phyloP scores from a whole-genome alignment of 2,888 invertebrate species.

The Parnassius smintheus region DNA sequence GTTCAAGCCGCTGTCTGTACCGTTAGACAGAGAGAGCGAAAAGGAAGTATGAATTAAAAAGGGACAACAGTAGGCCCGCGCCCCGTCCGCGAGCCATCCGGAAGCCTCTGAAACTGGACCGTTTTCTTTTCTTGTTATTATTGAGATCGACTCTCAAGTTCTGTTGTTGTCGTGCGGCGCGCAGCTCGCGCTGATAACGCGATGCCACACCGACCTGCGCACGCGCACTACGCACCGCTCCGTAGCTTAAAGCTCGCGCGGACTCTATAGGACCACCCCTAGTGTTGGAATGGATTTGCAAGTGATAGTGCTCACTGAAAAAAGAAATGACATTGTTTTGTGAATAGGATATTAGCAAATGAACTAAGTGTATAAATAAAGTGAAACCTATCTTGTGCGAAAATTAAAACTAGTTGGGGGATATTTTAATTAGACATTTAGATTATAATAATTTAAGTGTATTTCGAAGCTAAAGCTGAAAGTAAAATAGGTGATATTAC shows the following conservation, averaged over 20 bases:
- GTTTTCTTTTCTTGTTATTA: conserved; percentile 82
- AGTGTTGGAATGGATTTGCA: conserved; percentile 69
- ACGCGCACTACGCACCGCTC: conserved; percentile 62
- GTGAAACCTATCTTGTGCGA: conserved; percentile 62
- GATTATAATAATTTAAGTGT: conserved; percentile 20
- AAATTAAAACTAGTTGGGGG: conserved; percentile 39
- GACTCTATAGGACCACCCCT: conserved; percentile 50
- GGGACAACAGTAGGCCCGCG: conserved; percentile 53
- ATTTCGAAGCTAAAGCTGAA: conserved; percentile 16
- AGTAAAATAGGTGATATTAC: conserved; percentile 38
- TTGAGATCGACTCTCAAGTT: conserved; percentile 79
- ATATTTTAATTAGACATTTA: conserved; percentile 31
- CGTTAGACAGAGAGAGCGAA: conserved; percentile 73
- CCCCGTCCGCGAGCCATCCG: conserved; percentile 77
- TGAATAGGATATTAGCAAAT: conserved; percentile 46
- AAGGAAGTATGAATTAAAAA: conserved; percentile 54
- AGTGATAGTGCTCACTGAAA: conserved; percentile 54
- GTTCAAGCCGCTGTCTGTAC: conserved; percentile 67
- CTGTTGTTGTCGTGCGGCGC: conserved; percentile 79
- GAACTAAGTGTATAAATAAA: conserved; percentile 45
- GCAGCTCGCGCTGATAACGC: conserved; percentile 78
- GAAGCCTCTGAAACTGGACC: conserved; percentile 82
- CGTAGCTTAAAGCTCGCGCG: conserved; percentile 69
- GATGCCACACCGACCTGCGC: conserved; percentile 75
- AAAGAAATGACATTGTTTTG: conserved; percentile 47